A percentile compares a stretch with the other conserved stretches of the same genome.
These are phyloP conservation scores for Byasa hedistus DNA, from an alignment of 2,888 invertebrate genomes.

Conservation along the genomic window DNA sequence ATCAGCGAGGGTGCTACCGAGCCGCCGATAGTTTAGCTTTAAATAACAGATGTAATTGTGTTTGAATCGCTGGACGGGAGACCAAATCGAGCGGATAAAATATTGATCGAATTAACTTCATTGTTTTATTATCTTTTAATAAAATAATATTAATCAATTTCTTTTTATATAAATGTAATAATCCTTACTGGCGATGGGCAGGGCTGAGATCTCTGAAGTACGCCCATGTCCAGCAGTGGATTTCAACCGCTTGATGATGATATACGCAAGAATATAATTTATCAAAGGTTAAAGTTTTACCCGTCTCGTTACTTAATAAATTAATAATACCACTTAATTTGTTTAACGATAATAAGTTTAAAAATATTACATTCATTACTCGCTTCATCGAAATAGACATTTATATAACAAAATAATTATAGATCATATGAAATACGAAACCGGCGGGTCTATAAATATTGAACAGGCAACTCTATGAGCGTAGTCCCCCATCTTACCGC, in stretches of 20 bases:
- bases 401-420: slow-evolving; percentile 8
- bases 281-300: too few relatives aligned
- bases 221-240: too few relatives aligned
- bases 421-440: slow-evolving; percentile 21
- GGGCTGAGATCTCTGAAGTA: too few relatives aligned
- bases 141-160: neutral
- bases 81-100: slow-evolving; percentile 52
- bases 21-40: slow-evolving; percentile 48
- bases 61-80: slow-evolving; percentile 54
- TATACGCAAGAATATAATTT: too few relatives aligned
- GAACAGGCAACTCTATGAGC: slow-evolving; percentile 17
- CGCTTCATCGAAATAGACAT: neutral
- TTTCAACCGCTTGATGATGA: too few relatives aligned
- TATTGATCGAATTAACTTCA: slow-evolving; percentile 37
- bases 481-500: slow-evolving; percentile 12
- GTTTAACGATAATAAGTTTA: too few relatives aligned
- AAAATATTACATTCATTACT: neutral
- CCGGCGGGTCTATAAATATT: slow-evolving; percentile 20
- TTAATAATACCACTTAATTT: too few relatives aligned
- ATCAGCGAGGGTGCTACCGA: slow-evolving; percentile 39
- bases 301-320: too few relatives aligned
- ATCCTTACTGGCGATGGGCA: too few relatives aligned
- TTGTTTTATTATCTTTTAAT: slow-evolving; percentile 9
- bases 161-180: neutral
- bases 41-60: slow-evolving; percentile 72